phyloP scores from a whole-genome alignment of 2,888 invertebrate species.

The Amiota communis region DNA sequence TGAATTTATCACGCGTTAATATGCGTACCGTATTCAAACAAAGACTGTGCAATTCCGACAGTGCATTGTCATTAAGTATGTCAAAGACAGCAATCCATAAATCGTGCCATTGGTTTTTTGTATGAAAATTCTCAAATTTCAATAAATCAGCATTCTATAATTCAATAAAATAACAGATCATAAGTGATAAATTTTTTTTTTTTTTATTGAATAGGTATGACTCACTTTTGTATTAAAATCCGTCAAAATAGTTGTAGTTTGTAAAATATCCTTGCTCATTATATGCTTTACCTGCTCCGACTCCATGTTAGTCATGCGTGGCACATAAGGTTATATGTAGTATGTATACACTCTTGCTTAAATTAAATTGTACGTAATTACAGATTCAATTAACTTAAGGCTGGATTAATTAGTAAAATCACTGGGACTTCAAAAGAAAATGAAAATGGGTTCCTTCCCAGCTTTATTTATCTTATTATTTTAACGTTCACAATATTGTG shows the following conservation, averaged over 20 bases:
- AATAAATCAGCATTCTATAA: conserved; percentile 68
- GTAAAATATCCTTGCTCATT: conserved; percentile 50
- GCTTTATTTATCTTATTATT: no score
- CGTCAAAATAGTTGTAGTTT: conserved; percentile 53
- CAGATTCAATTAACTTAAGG: no score
- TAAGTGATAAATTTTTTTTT: no score
- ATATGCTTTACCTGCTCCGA: conserved; percentile 53
- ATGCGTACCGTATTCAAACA: conserved; percentile 71
- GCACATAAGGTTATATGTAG: no score
- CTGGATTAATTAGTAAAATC: no score
- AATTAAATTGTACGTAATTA: no score
- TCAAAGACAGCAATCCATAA: conserved; percentile 70
- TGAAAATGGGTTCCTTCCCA: no score
- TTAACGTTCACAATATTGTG: no score
- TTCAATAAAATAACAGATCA: no score
- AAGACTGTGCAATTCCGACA: conserved; percentile 56
- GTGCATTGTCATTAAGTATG: conserved; percentile 63
- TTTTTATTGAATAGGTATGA: no score
- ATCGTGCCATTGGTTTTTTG: conserved; percentile 69
- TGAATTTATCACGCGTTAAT: conserved; percentile 84
- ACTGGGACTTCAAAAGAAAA: no score
- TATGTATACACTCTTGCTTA: no score
- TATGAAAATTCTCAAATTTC: conserved; percentile 68
- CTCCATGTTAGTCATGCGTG: conserved; percentile 52
- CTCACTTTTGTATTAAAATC: conserved; percentile 61